Base-by-base conservation (phyloP, 1,140 invertebrate genomes). In the Cepaea nemoralis region DNA sequence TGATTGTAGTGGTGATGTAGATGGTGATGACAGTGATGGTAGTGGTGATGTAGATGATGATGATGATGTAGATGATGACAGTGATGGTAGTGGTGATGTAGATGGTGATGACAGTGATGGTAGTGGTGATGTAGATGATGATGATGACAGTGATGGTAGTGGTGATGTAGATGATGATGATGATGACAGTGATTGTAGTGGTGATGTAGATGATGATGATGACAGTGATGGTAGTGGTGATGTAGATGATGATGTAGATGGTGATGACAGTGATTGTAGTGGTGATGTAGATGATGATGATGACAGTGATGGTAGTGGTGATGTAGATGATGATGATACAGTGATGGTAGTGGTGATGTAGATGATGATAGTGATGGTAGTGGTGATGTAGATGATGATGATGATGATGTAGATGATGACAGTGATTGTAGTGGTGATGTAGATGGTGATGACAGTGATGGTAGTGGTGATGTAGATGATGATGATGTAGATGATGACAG, bases 401-500 rank as follows among this genome's bases (percentile, higher is more conserved):
- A 77, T 48, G 42, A 5, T 50, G 48, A 77, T 55, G 42, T 33
- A 50, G 67, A 70, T 70, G 67, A 70, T n/a, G 22, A 35, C 19
- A n/a, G 31, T 24, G 22, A 31, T n/a, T 31, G 93, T 93, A 45
- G 92, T 93, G 50, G 94, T 93, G 84, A n/a, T n/a, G n/a, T n/a
- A n/a, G n/a, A n/a, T n/a, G n/a, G n/a, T n/a, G n/a, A n/a, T n/a
- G n/a, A n/a, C n/a, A n/a, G n/a, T n/a, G n/a, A n/a, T n/a, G n/a
- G n/a, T n/a, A n/a, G n/a, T n/a, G n/a, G n/a, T n/a, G 91, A 93
- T 67, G 80, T 92, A 40, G 91, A 86, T 24, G 67, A 75, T 39
- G 79, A 81, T n/a, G 82, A 86, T 45, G 85, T 80, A 40, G 70
- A 82, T 70, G 67, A 31, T 70, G 67, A 70, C 31, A 35, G 31